Evolutionary conservation across 2,113 vertebrate species (phyloP).

Genomic region (Phoenicopterus ruber): DNA sequence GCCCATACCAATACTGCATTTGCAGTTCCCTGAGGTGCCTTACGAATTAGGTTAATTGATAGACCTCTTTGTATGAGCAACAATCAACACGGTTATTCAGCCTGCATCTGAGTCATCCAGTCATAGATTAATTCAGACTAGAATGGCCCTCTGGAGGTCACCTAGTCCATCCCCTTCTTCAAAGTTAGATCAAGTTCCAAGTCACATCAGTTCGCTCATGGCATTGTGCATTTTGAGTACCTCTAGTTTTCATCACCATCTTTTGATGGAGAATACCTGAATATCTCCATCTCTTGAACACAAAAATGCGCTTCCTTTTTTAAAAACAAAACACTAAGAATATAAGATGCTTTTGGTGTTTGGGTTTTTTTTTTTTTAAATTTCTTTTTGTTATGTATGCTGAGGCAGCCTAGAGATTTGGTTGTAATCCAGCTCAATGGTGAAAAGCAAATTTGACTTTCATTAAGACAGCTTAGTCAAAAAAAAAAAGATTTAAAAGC

Average conservation of each 20-base stretch:
- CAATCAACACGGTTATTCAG: neutral
- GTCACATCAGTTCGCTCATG: neutral
- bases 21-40: neutral
- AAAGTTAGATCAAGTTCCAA: neutral
- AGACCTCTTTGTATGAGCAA: neutral
- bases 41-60: neutral
- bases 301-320: neutral
- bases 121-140: neutral
- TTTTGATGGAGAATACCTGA: neutral
- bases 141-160: neutral
- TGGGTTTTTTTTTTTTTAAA: too few species aligned
- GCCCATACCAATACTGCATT: neutral
- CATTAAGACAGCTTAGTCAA: neutral
- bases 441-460: neutral
- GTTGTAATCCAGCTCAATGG: neutral
- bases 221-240: neutral
- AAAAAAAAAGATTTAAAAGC: neutral
- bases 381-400: neutral
- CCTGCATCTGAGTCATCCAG: neutral
- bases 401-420: neutral
- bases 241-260: neutral
- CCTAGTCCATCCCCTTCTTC: neutral
- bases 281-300: neutral
- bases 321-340: neutral
- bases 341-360: neutral